These are phyloP conservation scores for Acinonyx jubatus DNA, from an alignment of 2,113 vertebrate species.

Conservation along the genomic window DNA sequence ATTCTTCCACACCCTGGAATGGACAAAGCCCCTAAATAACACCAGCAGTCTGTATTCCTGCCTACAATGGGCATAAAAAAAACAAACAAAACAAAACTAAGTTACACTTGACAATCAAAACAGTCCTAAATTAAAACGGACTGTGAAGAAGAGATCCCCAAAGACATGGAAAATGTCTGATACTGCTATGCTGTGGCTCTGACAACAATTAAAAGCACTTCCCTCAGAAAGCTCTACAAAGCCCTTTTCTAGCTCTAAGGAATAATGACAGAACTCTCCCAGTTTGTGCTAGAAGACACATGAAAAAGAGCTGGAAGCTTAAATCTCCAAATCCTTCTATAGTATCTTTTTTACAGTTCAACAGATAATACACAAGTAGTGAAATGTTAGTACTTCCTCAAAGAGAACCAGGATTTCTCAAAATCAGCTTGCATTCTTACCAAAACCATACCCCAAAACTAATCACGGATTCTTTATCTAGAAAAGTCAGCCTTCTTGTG, in stretches of 20 bases:
- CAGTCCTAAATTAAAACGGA: neutral
- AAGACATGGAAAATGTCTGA: neutral
- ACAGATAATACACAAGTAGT: neutral
- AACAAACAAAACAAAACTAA: neutral
- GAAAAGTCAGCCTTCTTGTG: neutral
- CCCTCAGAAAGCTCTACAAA: neutral
- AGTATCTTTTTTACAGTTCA: neutral
- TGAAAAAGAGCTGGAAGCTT: neutral
- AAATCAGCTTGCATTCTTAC: neutral
- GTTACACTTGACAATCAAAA: neutral
- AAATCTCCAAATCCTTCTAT: neutral
- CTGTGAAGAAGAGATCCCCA: neutral
- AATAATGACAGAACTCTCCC: neutral
- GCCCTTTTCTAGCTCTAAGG: neutral
- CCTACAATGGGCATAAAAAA: neutral
- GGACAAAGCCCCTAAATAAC: neutral
- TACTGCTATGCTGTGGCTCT: neutral
- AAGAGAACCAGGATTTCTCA: neutral
- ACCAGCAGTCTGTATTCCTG: neutral
- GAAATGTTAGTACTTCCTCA: constrained; percentile 15
- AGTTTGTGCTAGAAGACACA: neutral
- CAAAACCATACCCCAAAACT: neutral
- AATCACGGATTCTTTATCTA: neutral
- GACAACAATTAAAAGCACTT: neutral
- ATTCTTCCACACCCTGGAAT: neutral